These are phyloP conservation scores for Nomada ferruginata DNA, from an alignment of 2,888 invertebrate genomes.

Conservation along the genomic window DNA sequence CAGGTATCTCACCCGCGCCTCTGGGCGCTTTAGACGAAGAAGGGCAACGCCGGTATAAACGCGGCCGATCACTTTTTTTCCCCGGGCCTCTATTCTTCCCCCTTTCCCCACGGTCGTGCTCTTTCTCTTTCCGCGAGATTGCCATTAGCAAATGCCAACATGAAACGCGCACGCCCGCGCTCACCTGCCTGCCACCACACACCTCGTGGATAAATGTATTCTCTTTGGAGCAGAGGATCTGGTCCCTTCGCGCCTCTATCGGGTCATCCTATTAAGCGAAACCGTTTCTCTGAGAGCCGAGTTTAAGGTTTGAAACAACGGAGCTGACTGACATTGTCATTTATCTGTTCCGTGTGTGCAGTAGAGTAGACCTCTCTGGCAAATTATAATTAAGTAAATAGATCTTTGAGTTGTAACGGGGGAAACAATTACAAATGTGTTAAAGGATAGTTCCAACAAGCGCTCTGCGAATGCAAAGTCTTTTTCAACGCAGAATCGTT, in stretches of 20 bases:
- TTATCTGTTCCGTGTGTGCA: too few relatives aligned
- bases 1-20: constrained; percentile 74
- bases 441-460: too few relatives aligned
- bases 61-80: constrained; percentile 59
- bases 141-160: constrained; percentile 81
- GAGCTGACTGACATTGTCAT: too few relatives aligned
- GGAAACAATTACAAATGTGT: too few relatives aligned
- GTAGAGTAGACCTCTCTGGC: too few relatives aligned
- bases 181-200: constrained; percentile 76
- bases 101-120: constrained; percentile 12
- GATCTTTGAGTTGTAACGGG: too few relatives aligned
- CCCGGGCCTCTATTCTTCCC: background rate
- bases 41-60: constrained; percentile 75
- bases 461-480: background rate
- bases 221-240: constrained; percentile 36
- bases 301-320: too few relatives aligned
- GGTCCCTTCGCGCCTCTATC: too few relatives aligned
- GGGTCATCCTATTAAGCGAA: too few relatives aligned
- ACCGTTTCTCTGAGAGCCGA: too few relatives aligned
- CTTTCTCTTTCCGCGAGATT: constrained; percentile 67
- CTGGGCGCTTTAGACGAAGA: constrained; percentile 78
- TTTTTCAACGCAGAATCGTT: background rate
- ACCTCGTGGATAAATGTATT: constrained; percentile 53
- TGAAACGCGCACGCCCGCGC: constrained; percentile 76
- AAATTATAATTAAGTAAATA: too few relatives aligned